Conservation (phyloP, 1,140 invertebrate genomes). For the Euura lappo region DNA sequence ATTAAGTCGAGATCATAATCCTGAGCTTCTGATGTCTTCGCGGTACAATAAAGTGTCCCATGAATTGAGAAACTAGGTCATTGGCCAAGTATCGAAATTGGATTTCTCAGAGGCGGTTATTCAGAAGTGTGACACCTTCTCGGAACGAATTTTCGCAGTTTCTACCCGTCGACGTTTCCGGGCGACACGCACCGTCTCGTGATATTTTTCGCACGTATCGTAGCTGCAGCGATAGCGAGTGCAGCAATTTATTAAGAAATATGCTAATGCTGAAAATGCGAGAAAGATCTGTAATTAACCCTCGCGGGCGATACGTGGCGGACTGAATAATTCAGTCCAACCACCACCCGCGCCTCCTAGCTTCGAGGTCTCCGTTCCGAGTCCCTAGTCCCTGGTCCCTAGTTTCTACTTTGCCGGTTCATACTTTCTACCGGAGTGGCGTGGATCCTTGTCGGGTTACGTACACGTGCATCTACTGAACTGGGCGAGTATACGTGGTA, state of each 20-base stretch:
- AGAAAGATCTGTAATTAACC: slow-evolving; percentile 6
- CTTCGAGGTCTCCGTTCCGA: background rate
- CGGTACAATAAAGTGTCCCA: no score
- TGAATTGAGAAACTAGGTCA: no score
- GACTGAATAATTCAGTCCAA: slow-evolving; percentile 5
- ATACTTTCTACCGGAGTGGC: background rate
- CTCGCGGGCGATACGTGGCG: background rate
- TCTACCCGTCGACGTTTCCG: no score
- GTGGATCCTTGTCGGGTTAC: slow-evolving; percentile 4
- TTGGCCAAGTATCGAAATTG: no score
- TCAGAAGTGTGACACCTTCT: no score
- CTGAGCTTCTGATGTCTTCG: no score
- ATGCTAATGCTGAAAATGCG: background rate
- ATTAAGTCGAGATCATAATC: no score
- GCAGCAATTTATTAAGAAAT: slow-evolving; percentile 7
- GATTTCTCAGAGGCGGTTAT: no score
- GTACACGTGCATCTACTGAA: background rate
- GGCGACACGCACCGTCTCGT: no score
- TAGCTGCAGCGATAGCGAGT: background rate
- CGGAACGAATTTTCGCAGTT: no score
- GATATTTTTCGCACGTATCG: no score
- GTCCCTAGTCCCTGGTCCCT: background rate
- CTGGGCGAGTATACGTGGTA: no score
- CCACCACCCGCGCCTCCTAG: background rate
- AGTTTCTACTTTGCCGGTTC: background rate